These are phyloP conservation scores for Monopis laevigella DNA, from an alignment of 2,888 invertebrate species.

Conservation along the genomic window DNA sequence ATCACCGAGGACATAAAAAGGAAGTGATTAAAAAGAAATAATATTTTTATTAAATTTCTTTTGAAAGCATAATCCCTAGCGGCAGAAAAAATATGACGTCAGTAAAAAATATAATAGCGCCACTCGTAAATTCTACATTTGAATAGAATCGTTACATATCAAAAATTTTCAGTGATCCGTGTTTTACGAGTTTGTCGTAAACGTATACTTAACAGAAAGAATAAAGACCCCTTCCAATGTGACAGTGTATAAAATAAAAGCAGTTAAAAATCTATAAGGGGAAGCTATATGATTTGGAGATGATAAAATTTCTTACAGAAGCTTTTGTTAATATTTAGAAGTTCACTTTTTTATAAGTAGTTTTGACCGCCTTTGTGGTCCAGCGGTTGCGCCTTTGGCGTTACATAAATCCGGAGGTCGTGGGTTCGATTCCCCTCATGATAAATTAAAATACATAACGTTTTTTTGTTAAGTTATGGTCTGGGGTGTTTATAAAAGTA, in stretches of 20 bases:
- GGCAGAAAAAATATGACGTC: conserved; percentile 55
- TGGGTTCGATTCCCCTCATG: too few relatives aligned
- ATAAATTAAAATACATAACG: too few relatives aligned
- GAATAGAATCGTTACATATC: conserved; percentile 67
- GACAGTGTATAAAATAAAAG: conserved; percentile 13
- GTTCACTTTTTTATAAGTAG: too few relatives aligned
- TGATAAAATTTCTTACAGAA: too few relatives aligned
- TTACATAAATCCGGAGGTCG: too few relatives aligned
- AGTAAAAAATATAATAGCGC: conserved; percentile 60
- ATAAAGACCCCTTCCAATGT: conserved; percentile 40
- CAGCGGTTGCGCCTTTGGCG: too few relatives aligned
- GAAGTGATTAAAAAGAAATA: conserved; percentile 63
- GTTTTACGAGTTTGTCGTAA: conserved; percentile 64
- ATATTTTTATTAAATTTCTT: conserved; percentile 47
- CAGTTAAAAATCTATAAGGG: too few relatives aligned
- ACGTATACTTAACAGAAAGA: conserved; percentile 58
- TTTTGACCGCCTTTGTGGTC: too few relatives aligned
- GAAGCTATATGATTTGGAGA: neutral
- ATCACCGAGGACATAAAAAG: conserved; percentile 43
- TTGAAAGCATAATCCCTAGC: conserved; percentile 53
- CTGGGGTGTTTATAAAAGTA: too few relatives aligned
- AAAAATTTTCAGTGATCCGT: conserved; percentile 67
- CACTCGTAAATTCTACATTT: conserved; percentile 58
- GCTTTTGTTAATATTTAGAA: too few relatives aligned
- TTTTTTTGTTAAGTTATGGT: too few relatives aligned